phyloP scores from a whole-genome alignment of 1,140 invertebrate species.

The Drosophila melanogaster region Release_6_plus_ISO1_MT NT_033779.5:674001-674500 shows the following conservation, averaged over 20 bases:
- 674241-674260: conserved; percentile 45
- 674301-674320: background rate
- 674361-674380: conserved; percentile 60
- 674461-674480: conserved; percentile 41
- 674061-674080: conserved; percentile 52
- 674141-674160: conserved; percentile 79
- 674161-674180: conserved; percentile 50
- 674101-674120: conserved; percentile 3
- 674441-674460: conserved; percentile 1
- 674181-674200: background rate
- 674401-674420: conserved; percentile 47
- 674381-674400: conserved; percentile 74
- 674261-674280: conserved; percentile 79
- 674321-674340: conserved; percentile 12
- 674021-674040: conserved; percentile 51
- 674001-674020: conserved; percentile 54
- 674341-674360: conserved; percentile 32
- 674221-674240: conserved; percentile 54
- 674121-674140: conserved; percentile 80
- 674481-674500: conserved; percentile 20
- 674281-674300: background rate
- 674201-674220: conserved; percentile 24
- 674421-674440: conserved; percentile 50
- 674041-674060: conserved; percentile 16
- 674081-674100: conserved; percentile 33